phyloP scores from a whole-genome alignment of 1,140 invertebrate genomes.

The Geopemphigus sp. region DNA sequence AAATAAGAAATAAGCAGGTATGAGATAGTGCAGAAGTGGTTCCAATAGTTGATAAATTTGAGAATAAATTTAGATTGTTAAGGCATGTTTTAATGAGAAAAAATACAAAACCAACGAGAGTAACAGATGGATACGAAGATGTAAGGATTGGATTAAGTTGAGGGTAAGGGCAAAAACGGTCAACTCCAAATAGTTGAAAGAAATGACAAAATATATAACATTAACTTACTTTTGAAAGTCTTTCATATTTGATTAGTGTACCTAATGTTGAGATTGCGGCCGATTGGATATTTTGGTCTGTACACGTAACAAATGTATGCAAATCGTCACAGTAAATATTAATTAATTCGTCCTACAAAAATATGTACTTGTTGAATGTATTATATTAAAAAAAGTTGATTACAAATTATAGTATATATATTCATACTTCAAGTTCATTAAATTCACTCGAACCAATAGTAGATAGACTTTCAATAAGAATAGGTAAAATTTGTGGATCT shows the following conservation, averaged over 20 bases:
- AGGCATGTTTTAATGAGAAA: too few species aligned
- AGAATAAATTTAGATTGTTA: too few species aligned
- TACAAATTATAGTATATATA: not conserved
- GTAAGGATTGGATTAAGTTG: too few species aligned
- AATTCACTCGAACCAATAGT: constrained; percentile 42
- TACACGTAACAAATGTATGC: not conserved
- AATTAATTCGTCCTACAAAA: constrained; percentile 18
- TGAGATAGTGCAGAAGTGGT: too few species aligned
- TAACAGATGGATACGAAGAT: too few species aligned
- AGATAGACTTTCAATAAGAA: constrained; percentile 43
- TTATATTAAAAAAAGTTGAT: not conserved
- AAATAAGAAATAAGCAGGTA: too few species aligned
- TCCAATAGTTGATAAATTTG: too few species aligned
- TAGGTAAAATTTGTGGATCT: constrained; percentile 7
- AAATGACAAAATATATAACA: too few species aligned
- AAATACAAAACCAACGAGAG: too few species aligned
- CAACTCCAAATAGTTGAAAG: too few species aligned
- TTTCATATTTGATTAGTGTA: constrained; percentile 33
- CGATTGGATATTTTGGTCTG: constrained; percentile 31
- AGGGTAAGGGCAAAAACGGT: too few species aligned
- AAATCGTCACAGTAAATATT: constrained; percentile 11
- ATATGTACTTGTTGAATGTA: not conserved
- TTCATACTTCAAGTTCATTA: constrained; percentile 24
- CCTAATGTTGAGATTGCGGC: constrained; percentile 31
- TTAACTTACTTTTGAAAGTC: constrained; percentile 30